Evolutionary conservation across 1,140 invertebrate species (phyloP).

Genomic region (Homarus americanus): DNA sequence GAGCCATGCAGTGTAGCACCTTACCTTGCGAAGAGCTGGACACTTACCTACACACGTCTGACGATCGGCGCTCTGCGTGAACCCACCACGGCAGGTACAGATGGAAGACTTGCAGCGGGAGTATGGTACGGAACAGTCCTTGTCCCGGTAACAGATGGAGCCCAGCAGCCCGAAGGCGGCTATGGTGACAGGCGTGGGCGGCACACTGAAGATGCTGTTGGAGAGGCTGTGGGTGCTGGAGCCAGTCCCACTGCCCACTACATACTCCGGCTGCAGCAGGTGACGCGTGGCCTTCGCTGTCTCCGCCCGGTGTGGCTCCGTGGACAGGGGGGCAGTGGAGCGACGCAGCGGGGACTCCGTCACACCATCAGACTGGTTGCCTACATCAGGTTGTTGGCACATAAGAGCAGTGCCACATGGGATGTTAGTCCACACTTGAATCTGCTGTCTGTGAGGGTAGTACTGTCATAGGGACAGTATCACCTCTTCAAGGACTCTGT

Average conservation of each 20-base stretch:
- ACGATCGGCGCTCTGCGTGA: constrained; percentile 83
- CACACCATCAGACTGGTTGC: constrained; percentile 75
- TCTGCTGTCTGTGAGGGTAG: not conserved
- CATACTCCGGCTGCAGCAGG: constrained; percentile 84
- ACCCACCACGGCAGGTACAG: constrained; percentile 84
- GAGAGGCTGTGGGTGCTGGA: constrained; percentile 80
- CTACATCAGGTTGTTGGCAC: constrained; percentile 75
- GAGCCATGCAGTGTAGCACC: constrained; percentile 65
- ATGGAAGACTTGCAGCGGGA: constrained; percentile 85
- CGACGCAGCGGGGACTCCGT: constrained; percentile 87
- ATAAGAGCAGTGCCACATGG: constrained; percentile 56
- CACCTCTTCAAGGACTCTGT: not conserved
- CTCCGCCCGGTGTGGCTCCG: constrained; percentile 82
- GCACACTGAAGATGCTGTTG: constrained; percentile 73
- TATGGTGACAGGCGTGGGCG: constrained; percentile 76
- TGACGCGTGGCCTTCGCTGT: constrained; percentile 87
- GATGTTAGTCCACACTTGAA: constrained; percentile 36
- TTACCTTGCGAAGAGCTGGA: constrained; percentile 60
- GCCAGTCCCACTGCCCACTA: constrained; percentile 82
- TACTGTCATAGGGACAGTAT: not conserved
- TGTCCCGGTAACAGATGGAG: constrained; percentile 86
- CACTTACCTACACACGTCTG: constrained; percentile 85
- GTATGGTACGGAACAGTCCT: constrained; percentile 85
- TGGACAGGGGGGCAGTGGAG: constrained; percentile 88
- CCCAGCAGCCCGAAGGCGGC: constrained; percentile 86